phyloP scores from a whole-genome alignment of 2,797 vertebrate genomes.

The Enteromius mattozi region DNA sequence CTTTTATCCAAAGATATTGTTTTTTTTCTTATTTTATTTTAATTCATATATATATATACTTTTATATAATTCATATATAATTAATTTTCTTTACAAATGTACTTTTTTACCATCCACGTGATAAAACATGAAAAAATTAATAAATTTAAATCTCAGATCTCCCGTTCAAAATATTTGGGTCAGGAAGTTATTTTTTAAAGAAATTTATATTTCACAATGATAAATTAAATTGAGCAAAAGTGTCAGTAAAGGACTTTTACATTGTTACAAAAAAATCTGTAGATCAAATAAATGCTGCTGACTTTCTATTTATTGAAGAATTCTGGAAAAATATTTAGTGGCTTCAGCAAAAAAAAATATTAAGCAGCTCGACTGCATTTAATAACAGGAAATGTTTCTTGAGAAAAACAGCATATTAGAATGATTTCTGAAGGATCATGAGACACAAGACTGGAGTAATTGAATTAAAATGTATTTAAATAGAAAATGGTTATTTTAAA shows the following conservation, averaged over 20 bases:
- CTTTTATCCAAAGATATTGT: background rate
- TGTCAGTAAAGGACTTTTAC: background rate
- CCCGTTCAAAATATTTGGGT: background rate
- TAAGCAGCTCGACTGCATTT: background rate
- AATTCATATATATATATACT: too few relatives aligned
- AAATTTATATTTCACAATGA: background rate
- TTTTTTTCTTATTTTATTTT: background rate
- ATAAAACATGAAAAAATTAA: background rate
- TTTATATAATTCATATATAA: too few relatives aligned
- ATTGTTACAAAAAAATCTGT: background rate
- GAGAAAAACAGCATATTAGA: background rate
- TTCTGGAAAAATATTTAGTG: background rate
- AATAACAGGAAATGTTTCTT: background rate
- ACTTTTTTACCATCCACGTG: background rate
- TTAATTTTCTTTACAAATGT: too few relatives aligned
- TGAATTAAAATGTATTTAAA: background rate
- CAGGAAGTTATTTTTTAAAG: background rate
- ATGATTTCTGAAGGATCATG: background rate
- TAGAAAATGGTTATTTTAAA: background rate
- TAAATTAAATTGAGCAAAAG: background rate
- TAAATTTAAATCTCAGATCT: background rate
- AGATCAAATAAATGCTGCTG: background rate
- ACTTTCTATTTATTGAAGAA: background rate
- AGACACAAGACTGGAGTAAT: constrained; percentile 4
- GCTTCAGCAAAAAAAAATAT: background rate